Evolutionary conservation across 2,113 vertebrate genomes (phyloP).

Genomic region (Turnix velox): DNA sequence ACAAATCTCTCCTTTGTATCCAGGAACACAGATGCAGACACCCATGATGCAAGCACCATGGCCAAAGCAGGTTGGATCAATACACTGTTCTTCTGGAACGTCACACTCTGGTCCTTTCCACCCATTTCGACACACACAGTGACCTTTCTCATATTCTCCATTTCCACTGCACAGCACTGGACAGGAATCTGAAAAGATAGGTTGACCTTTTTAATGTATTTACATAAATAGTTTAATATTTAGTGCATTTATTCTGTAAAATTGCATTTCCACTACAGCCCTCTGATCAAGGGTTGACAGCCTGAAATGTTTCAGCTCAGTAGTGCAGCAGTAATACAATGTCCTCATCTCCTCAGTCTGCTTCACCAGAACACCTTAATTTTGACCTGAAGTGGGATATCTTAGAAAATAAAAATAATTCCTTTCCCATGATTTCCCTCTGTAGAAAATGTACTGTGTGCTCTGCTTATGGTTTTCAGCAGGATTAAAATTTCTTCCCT

Average conservation of each 20-base stretch:
- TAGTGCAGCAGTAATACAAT: neutral
- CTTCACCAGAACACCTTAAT: neutral
- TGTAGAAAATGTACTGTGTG: neutral
- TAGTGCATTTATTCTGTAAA: neutral
- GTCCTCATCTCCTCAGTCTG: neutral
- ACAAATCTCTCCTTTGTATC: slow-evolving; percentile 94
- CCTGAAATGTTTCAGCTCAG: neutral
- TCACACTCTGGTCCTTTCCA: slow-evolving; percentile 97
- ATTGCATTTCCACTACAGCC: neutral
- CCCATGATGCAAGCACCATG: slow-evolving; percentile 93
- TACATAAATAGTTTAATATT: slow-evolving; percentile 18
- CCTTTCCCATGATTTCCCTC: neutral
- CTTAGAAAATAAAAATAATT: neutral
- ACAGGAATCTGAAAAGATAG: slow-evolving; percentile 84
- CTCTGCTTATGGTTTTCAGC: neutral
- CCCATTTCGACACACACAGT: slow-evolving; percentile 87
- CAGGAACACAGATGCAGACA: slow-evolving; percentile 88
- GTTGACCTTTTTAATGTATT: neutral
- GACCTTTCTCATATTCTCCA: slow-evolving; percentile 92
- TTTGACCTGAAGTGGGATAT: neutral
- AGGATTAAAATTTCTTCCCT: neutral
- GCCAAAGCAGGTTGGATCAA: slow-evolving; percentile 95
- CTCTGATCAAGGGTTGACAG: neutral
- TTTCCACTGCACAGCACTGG: slow-evolving; percentile 95
- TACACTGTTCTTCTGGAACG: slow-evolving; percentile 92